Conservation (phyloP, 2,888 invertebrate genomes). For the Rhogogaster chlorosoma region DNA sequence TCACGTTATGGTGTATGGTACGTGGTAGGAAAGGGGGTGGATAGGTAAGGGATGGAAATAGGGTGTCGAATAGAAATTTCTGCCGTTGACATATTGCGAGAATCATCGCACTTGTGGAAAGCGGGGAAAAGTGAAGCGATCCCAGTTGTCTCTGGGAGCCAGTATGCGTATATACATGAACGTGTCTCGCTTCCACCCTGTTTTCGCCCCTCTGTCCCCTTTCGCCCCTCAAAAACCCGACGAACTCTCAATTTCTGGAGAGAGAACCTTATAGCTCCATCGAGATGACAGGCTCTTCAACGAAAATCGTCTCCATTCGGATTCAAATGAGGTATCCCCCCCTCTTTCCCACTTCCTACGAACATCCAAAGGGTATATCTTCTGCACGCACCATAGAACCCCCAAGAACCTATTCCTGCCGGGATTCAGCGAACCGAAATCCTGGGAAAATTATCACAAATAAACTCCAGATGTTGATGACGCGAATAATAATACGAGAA, state of each 20-base stretch:
- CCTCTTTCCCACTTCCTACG: not conserved
- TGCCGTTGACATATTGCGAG: slow-evolving; percentile 75
- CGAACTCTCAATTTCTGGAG: slow-evolving; percentile 63
- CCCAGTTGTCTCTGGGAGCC: slow-evolving; percentile 25
- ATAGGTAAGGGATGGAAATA: slow-evolving; percentile 42
- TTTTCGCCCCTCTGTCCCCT: not conserved
- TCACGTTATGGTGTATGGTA: not conserved
- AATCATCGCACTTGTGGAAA: slow-evolving; percentile 66
- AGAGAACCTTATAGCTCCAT: not conserved
- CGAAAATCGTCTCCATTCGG: slow-evolving; percentile 76
- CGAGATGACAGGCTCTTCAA: slow-evolving; percentile 69
- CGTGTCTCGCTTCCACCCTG: slow-evolving; percentile 7
- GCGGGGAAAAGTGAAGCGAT: slow-evolving; percentile 62
- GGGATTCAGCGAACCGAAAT: not conserved
- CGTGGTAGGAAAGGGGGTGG: slow-evolving; percentile 48
- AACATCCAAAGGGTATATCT: not conserved
- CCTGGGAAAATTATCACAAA: slow-evolving; percentile 16
- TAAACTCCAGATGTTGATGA: slow-evolving; percentile 34
- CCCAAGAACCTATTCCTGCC: slow-evolving; percentile 11
- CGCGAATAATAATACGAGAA: not conserved
- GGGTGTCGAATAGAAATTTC: slow-evolving; percentile 66
- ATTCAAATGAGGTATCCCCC: slow-evolving; percentile 74
- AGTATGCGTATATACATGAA: not conserved
- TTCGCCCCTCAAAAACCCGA: slow-evolving; percentile 37
- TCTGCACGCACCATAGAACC: slow-evolving; percentile 33